Percentiles rank a stretch among this genome's conserved stretches.
These are phyloP conservation scores for Protodeltote pygarga DNA, from an alignment of 2,888 invertebrate species.

Conservation along the genomic window DNA sequence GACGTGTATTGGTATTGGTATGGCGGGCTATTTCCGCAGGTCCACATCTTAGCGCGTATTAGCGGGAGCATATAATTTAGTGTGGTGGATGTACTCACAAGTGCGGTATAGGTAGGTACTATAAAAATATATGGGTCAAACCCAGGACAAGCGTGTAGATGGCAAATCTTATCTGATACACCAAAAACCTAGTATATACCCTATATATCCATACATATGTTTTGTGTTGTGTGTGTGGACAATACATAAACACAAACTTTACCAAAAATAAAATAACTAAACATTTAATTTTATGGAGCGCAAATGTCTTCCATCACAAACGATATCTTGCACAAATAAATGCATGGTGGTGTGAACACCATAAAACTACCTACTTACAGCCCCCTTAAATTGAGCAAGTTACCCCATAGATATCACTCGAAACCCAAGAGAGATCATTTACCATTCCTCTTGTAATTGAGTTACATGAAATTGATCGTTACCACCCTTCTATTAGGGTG, in stretches of 20 bases:
- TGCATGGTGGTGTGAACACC: conserved; percentile 38
- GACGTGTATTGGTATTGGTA: too few relatives aligned
- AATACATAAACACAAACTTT: conserved; percentile 1
- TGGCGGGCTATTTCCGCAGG: too few relatives aligned
- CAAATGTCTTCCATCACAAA: conserved; percentile 25
- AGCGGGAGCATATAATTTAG: too few relatives aligned
- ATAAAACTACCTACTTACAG: conserved; percentile 32
- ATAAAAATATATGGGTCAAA: too few relatives aligned
- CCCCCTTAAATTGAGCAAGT: conserved; percentile 53
- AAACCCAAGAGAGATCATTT: conserved; percentile 49
- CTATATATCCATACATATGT: too few relatives aligned
- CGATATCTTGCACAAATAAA: conserved; percentile 41
- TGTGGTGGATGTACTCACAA: too few relatives aligned
- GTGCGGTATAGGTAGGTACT: too few relatives aligned
- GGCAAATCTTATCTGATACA: too few relatives aligned
- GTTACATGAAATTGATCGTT: conserved; percentile 39
- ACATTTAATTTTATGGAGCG: conserved; percentile 15
- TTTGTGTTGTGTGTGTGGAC: background rate
- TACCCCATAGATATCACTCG: conserved; percentile 50
- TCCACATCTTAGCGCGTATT: too few relatives aligned
- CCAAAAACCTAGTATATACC: too few relatives aligned
- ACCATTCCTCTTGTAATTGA: conserved; percentile 37
- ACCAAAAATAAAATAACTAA: conserved; percentile 1
- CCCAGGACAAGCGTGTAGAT: too few relatives aligned
- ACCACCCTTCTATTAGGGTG: conserved; percentile 13